Conservation (phyloP, 2,113 vertebrate species). For the Eublepharis macularius region DNA sequence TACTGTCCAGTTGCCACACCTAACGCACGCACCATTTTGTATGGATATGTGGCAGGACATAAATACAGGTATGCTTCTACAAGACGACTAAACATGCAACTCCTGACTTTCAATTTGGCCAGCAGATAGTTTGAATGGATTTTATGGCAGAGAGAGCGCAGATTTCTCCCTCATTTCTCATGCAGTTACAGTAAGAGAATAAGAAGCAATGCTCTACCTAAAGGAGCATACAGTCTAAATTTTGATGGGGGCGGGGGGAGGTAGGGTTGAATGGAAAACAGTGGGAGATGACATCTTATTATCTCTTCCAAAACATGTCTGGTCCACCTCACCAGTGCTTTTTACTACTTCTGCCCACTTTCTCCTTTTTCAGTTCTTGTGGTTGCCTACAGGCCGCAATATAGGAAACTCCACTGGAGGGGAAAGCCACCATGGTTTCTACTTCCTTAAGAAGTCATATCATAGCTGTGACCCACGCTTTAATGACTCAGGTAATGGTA, state of each 20-base stretch:
- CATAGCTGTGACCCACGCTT: not conserved
- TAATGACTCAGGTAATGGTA: not conserved
- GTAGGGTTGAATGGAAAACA: not conserved
- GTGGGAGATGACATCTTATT: not conserved
- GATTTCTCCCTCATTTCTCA: not conserved
- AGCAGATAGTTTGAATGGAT: not conserved
- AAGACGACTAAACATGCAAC: no score
- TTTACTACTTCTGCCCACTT: not conserved
- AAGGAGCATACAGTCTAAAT: not conserved
- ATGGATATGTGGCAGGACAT: not conserved
- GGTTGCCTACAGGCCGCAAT: not conserved
- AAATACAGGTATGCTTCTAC: not conserved
- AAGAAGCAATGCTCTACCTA: no score
- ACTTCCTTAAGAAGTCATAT: rapidly evolving
- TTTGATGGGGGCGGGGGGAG: not conserved
- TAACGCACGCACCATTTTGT: not conserved
- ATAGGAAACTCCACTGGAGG: not conserved
- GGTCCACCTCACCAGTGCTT: constrained; percentile 3
- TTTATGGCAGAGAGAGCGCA: not conserved
- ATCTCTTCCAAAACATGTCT: not conserved
- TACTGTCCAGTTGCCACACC: no score
- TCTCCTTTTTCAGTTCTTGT: rapidly evolving
- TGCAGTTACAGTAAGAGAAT: not conserved
- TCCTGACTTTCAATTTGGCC: not conserved
- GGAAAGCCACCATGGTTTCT: not conserved